A percentile compares a stretch with the other conserved stretches of the same genome.
phyloP scores from a whole-genome alignment of 2,113 vertebrate genomes.

The Lasiurus borealis region DNA sequence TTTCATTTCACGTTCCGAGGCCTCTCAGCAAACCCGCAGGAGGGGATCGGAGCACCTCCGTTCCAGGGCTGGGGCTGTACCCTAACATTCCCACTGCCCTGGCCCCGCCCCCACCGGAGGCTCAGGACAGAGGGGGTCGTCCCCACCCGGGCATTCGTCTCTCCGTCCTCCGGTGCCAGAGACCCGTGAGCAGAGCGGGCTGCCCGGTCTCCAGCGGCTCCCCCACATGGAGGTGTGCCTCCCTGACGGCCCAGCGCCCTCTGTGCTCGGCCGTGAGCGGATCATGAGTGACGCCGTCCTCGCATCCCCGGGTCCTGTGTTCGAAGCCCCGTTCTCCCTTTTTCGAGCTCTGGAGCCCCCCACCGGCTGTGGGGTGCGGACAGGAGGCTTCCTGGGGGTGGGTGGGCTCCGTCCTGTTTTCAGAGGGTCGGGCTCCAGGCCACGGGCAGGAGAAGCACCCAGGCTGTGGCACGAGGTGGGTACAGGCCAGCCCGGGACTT shows the following conservation, averaged over 20 bases:
- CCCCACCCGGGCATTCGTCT: not conserved
- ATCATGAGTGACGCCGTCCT: too few relatives aligned
- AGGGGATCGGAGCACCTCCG: not conserved
- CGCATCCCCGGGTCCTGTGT: not conserved
- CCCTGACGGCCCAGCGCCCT: not conserved
- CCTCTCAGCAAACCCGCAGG: not conserved
- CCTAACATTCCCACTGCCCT: too few relatives aligned
- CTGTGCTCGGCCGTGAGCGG: too few relatives aligned
- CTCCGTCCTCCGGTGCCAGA: not conserved
- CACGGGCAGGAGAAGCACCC: fast-evolving
- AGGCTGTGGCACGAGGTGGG: not conserved
- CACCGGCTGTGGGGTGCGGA: not conserved
- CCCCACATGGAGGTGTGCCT: fast-evolving
- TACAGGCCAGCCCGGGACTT: not conserved
- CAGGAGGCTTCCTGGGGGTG: not conserved
- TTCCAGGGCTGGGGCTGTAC: not conserved
- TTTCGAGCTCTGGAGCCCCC: not conserved
- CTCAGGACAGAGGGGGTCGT: not conserved
- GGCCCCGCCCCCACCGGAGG: not conserved
- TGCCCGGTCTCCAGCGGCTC: not conserved
- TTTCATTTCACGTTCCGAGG: not conserved
- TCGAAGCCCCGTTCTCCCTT: not conserved
- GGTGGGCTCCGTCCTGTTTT: not conserved
- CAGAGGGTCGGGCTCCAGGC: not conserved
- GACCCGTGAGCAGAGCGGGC: not conserved